A percentile compares a stretch with the other conserved stretches of the same genome.
Evolutionary conservation across 1,140 invertebrate genomes (phyloP).

Genomic region (Ips nitidus): DNA sequence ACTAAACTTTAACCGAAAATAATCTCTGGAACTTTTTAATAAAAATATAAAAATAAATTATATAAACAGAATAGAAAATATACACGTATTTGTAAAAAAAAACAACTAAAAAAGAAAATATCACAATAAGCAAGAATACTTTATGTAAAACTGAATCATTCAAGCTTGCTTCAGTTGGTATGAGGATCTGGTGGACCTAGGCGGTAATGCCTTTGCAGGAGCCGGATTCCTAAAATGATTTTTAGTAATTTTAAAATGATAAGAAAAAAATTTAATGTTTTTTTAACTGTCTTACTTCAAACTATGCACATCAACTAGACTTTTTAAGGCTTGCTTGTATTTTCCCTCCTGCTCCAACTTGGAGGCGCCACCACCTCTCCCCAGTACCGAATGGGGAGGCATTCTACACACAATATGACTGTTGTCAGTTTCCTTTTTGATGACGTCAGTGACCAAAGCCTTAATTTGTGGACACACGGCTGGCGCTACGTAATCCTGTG

Average conservation of each 20-base stretch:
- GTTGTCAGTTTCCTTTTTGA: conserved; percentile 46
- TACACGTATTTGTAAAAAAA: not conserved
- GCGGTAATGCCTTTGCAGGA: conserved; percentile 16
- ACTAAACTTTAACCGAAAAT: no score
- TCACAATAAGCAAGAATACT: conserved; percentile 22
- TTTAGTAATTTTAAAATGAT: conserved; percentile 9
- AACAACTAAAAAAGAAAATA: conserved; percentile 26
- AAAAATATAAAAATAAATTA: not conserved
- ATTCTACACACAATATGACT: conserved; percentile 47
- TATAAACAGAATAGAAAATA: conserved; percentile 10
- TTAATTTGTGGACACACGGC: conserved; percentile 50
- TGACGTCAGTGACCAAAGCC: conserved; percentile 48
- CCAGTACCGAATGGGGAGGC: conserved; percentile 43
- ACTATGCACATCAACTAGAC: conserved; percentile 48
- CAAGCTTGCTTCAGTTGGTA: conserved; percentile 25
- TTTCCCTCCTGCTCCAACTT: conserved; percentile 49
- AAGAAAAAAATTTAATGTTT: conserved; percentile 6
- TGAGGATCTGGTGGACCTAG: conserved; percentile 25
- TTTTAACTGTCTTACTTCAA: conserved; percentile 49
- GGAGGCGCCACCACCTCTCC: conserved; percentile 38
- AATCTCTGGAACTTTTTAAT: no score
- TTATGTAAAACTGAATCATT: conserved; percentile 8
- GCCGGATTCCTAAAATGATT: conserved; percentile 1
- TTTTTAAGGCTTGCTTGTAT: conserved; percentile 48
- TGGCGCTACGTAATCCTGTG: conserved; percentile 66